These are phyloP conservation scores for Synaphobranchus kaupii DNA, from an alignment of 2,797 vertebrate species.

Conservation along the genomic window DNA sequence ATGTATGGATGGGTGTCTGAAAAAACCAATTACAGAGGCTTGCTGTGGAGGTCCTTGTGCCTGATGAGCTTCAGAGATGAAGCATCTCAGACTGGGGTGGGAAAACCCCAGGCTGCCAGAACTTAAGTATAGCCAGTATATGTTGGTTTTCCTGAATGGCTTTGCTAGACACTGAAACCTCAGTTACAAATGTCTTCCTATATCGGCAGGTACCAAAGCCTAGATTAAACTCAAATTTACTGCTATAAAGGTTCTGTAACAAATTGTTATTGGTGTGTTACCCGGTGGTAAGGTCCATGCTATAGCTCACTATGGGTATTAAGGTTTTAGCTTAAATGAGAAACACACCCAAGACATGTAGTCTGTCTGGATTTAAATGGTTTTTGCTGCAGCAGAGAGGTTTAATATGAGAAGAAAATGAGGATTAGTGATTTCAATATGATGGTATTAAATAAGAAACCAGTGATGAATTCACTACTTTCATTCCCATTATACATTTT, in stretches of 20 bases:
- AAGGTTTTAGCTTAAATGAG: neutral
- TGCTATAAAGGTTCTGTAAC: neutral
- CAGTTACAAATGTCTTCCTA: neutral
- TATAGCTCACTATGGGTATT: neutral
- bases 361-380: neutral
- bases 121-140: neutral
- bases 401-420: neutral
- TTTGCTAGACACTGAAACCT: neutral
- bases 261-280: neutral
- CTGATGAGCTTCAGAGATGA: neutral
- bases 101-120: neutral
- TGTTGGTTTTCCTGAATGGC: neutral
- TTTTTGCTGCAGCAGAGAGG: neutral
- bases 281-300: neutral
- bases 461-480: neutral
- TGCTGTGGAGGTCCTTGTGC: neutral
- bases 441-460: constrained; percentile 6
- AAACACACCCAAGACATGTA: neutral
- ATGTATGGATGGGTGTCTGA: neutral
- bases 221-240: neutral
- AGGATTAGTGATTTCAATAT: neutral
- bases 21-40: neutral
- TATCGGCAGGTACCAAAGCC: neutral
- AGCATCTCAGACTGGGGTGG: neutral
- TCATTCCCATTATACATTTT: neutral